Base-by-base conservation (phyloP, 2,888 invertebrate species). In the Malthinus flaveolus region DNA sequence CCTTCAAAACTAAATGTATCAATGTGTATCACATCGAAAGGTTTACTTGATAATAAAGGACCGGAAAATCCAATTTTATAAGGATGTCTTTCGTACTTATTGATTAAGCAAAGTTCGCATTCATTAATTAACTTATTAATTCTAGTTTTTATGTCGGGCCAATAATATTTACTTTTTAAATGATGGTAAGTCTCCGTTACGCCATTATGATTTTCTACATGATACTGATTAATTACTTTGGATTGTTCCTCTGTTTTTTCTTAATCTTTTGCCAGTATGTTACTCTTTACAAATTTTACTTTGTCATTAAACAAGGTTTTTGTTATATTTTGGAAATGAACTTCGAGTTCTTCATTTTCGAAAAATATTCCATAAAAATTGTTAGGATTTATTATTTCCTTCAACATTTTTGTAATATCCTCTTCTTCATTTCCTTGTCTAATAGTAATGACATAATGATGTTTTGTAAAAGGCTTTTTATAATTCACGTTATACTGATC, bases 1-100 rank as follows among this genome's bases (percentile, higher is more conserved):
- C 32, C 36, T 1, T 53, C 48, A 33, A 60, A 49, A 9, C 31
- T 33, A 31, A 62, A 62, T n/a, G 48, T 49, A 35, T 59, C 62
- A n/a, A 62, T 56, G 51, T 56, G 59, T 1, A 62, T 23, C n/a
- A 52, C 15, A 33, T 62, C 53, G 11, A 59, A 51, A 15, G 62
- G 59, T 59, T 32, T 56, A 49, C 37, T 53, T 32, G 62, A 52
- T 39, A 60, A 3, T 2, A 56, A 23, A 5, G 62, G 56, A 32
- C 57, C 55, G n/a, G 53, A 39, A 10, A 62, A 11, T 9, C 10
- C 8, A 5, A 39, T 32, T 50, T 51, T 46, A 11, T 56, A 55
- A n/a, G 59, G 59, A n/a, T 62, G 45, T 35, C 62, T 47, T 32
- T 64, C 62, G 45, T 64, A 62, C 32, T 62, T 64, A 45, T 23